Evolutionary conservation across 2,113 vertebrate species (phyloP).

Genomic region (Synchiropus splendidus): DNA sequence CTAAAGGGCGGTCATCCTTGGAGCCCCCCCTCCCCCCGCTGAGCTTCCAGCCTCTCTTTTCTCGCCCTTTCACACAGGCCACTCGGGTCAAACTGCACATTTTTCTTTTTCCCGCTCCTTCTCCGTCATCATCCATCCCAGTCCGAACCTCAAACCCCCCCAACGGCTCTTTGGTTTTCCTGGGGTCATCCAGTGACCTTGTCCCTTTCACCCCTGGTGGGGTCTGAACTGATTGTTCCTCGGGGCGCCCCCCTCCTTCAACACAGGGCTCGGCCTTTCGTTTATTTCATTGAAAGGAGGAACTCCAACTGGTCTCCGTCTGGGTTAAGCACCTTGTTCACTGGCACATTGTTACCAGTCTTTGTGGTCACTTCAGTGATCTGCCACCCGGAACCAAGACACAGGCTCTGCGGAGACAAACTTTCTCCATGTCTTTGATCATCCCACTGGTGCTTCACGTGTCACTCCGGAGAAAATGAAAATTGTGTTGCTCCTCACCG

Average conservation of each 20-base stretch:
- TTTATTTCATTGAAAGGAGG: slow-evolving; percentile 42
- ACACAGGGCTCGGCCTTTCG: slow-evolving; percentile 26
- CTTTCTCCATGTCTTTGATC: no score
- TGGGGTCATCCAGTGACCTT: slow-evolving; percentile 31
- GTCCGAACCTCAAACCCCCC: slow-evolving; percentile 7
- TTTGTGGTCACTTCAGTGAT: slow-evolving; percentile 55
- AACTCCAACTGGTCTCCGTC: slow-evolving; percentile 17
- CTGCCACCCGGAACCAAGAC: slow-evolving; percentile 39
- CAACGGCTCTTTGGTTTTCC: slow-evolving; percentile 17
- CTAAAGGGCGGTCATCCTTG: slow-evolving; percentile 21
- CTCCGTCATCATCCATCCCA: slow-evolving; percentile 7
- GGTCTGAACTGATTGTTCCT: slow-evolving; percentile 37
- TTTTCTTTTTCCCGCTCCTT: slow-evolving; percentile 6
- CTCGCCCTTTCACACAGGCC: slow-evolving; percentile 10
- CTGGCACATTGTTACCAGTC: slow-evolving; percentile 55
- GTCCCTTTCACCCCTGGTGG: slow-evolving; percentile 30
- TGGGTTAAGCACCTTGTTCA: slow-evolving; percentile 38
- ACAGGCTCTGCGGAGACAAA: no score
- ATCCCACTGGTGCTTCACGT: no score
- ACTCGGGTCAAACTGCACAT: slow-evolving; percentile 13
- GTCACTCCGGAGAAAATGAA: no score
- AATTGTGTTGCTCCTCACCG: no score
- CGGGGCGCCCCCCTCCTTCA: slow-evolving; percentile 29
- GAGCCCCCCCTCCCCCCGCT: slow-evolving; percentile 18
- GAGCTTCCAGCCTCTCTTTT: slow-evolving; percentile 4